Evolutionary conservation across 1,140 invertebrate genomes (phyloP).

Genomic region (Armadillidium nasatum): DNA sequence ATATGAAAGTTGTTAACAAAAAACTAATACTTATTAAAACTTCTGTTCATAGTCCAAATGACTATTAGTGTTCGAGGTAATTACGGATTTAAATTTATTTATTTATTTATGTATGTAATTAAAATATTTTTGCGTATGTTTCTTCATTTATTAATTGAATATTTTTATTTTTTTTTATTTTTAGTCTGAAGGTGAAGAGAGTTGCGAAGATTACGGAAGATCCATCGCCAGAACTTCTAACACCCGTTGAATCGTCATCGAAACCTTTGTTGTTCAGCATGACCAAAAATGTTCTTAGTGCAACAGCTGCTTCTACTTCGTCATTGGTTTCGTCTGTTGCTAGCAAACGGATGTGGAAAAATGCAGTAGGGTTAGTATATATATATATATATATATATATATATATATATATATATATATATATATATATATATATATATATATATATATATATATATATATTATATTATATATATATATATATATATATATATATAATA

Average conservation of each 20-base stretch:
- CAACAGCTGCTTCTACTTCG: constrained; percentile 31
- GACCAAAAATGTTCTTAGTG: constrained; percentile 27
- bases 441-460: constrained; percentile 12
- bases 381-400: constrained; percentile 17
- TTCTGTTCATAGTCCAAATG: no score
- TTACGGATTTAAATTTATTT: no score
- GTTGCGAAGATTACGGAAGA: background rate
- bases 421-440: constrained; percentile 35
- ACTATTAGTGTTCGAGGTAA: no score
- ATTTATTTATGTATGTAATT: no score
- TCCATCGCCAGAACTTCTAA: background rate
- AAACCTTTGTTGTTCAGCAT: constrained; percentile 19
- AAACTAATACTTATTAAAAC: no score
- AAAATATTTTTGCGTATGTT: no score
- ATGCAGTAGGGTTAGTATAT: constrained; percentile 25
- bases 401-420: constrained; percentile 23
- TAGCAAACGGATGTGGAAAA: constrained; percentile 34
- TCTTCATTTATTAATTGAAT: no score
- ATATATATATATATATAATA: constrained; percentile 1
- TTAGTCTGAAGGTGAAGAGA: background rate
- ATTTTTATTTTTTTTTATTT: background rate
- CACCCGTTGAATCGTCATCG: background rate
- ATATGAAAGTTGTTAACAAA: no score
- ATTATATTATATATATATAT: background rate
- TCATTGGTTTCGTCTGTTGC: constrained; percentile 29